Evolutionary conservation across 2,797 vertebrate genomes (phyloP), one percentile per base, ranked within the genome.

Genomic region (Liparis tanakae): DNA sequence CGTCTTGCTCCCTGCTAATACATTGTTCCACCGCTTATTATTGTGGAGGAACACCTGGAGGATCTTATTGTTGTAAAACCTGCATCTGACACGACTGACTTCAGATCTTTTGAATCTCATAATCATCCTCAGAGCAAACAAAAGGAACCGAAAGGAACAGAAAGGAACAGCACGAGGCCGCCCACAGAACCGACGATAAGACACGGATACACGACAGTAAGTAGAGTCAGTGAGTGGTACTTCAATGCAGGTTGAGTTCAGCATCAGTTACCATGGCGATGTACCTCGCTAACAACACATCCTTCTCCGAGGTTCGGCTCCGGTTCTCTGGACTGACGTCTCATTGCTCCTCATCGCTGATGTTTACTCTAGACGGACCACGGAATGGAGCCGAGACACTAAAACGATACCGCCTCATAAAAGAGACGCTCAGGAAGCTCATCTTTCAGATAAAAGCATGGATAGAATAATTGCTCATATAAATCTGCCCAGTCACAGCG

Each of bases 1-100:
- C 20, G 7, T 68, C 33, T 37, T 56, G 34, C 9, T 61, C 10
- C 18, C 34, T 53, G 53, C 37, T 17, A 25, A 51, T 36, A 54
- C 20, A 50, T 20, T 63, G 50, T 70, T 62, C 56, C 6, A 22
- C 63, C 67, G 67, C 33, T 69, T 62, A 36, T 63, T 55, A 44
- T 20, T 68, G 51, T 59, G 9, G 25, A 15, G 64, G 36, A 56
- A 68, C 75, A 48, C 20, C 57, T 53, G 36, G 54, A 22, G 61
- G 20, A 43, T 67, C 54, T 71, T 36, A 50, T 8, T 53, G 30
- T 55, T 43, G 30, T 14, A 46, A 44, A 83, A 74, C 63, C 70
- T 83, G 63, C 48, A 81, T 34, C 30, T 50, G 58, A 66, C 59
- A 72, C 37, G 17, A 33, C 57, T 51, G n/a, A 58, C 36, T 67